Base-by-base conservation (phyloP, 2,113 vertebrate species). In the Mandrillus leucophaeus region DNA sequence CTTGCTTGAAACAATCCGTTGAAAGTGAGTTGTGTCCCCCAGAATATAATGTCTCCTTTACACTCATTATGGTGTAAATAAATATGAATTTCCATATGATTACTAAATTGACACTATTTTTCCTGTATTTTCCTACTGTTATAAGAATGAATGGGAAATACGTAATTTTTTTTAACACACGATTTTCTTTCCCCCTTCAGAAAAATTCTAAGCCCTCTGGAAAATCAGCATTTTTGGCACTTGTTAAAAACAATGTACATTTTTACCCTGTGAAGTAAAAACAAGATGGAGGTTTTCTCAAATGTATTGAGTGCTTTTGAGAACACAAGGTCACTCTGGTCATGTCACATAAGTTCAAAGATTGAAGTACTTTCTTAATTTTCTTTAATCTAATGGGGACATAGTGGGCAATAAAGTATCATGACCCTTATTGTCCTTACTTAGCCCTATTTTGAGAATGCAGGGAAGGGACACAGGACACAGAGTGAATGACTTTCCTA, bases 51-150 rank as follows among this genome's bases (percentile, higher is more conserved):
- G 52, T 23, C 16, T 97, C 22, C 61, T 93, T 97, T 95, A 23
- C 23, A 61, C 11, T 75, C 68, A 48, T 81, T 80, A 81, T 40
- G 35, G 35, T 89, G 22, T 95, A 35, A 87, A 8, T 89, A 79
- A 90, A 30, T 82, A 73, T 10, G 40, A 12, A 64, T 97, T 96
- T 92, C 78, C 35, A 13, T 32, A 55, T 85, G 50, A 40, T 40
- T 93, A 78, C 38, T 92, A 88, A 81, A 85, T 79, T 89, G 16
- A 87, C 50, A 72, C 72, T 86, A 89, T 92, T 92, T 75, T 95
- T 83, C 50, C 32, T 81, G 2, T 45, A 59, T 38, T 89, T 82
- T 76, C 14, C 84, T 48, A 70, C 45, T 88, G 38, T 40, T 89
- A 14, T 25, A 89, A 82, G 68, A 78, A 90, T 83, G 32, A 96